Conservation (phyloP, 2,113 vertebrate species). For the Leucosticte australis region DNA sequence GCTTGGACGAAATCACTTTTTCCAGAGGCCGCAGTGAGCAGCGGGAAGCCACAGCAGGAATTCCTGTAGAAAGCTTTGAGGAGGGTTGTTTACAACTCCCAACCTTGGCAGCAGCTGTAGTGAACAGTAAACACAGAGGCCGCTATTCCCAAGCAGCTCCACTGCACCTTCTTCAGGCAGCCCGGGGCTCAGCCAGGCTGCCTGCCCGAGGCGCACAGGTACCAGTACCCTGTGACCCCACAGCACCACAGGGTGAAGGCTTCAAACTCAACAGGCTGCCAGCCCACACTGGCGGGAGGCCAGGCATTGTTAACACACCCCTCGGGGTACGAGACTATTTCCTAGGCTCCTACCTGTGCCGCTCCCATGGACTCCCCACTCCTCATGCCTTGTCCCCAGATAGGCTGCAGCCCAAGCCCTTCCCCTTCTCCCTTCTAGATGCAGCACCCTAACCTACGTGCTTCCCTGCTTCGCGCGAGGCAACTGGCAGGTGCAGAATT, state of each 20-base stretch:
- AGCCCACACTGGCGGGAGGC: fast-evolving
- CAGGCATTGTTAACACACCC: neutral
- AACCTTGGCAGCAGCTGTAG: neutral
- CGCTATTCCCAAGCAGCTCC: neutral
- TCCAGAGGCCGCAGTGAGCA: neutral
- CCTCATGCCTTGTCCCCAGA: neutral
- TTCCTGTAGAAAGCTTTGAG: neutral
- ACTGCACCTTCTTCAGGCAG: neutral
- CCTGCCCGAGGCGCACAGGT: fast-evolving
- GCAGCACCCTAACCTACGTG: neutral
- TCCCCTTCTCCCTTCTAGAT: neutral
- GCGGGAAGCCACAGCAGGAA: fast-evolving
- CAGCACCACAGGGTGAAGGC: fast-evolving
- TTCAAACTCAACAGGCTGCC: neutral
- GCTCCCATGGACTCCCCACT: neutral
- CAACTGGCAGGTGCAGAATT: neutral
- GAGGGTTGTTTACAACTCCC: neutral
- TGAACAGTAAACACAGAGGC: neutral
- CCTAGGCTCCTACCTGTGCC: fast-evolving
- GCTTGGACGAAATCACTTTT: neutral
- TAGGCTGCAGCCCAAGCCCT: neutral
- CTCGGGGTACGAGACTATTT: fast-evolving
- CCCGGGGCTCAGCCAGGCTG: neutral
- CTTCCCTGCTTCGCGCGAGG: neutral
- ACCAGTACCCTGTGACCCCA: fast-evolving